A percentile compares a stretch with the other conserved stretches of the same genome.
Evolutionary conservation across 2,888 invertebrate genomes (phyloP).

Genomic region (Drosophila affinis): DNA sequence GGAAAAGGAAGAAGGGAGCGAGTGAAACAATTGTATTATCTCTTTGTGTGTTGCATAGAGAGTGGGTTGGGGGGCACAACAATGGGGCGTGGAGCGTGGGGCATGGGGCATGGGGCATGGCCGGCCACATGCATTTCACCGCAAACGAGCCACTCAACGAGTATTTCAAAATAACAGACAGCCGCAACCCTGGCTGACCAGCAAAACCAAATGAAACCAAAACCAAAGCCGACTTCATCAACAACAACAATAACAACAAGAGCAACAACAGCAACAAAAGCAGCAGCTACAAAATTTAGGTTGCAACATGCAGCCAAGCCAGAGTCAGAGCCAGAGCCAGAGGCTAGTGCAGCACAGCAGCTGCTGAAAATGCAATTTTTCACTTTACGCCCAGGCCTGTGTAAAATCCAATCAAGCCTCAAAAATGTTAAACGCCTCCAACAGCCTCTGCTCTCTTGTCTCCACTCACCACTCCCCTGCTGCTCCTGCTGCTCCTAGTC

Average conservation of each 20-base stretch:
- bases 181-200: constrained; percentile 60
- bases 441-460: constrained; percentile 6
- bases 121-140: constrained; percentile 71
- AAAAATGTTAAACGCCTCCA: constrained; percentile 77
- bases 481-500: not conserved
- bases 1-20: not conserved
- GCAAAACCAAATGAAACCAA: constrained; percentile 65
- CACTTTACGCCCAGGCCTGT: constrained; percentile 57
- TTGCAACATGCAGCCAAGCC: constrained; percentile 42
- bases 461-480: not conserved
- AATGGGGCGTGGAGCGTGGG: not conserved
- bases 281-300: constrained; percentile 50
- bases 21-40: constrained; percentile 22
- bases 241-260: constrained; percentile 64
- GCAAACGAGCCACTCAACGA: constrained; percentile 78
- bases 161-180: constrained; percentile 78
- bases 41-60: constrained; percentile 18
- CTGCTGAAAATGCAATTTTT: constrained; percentile 79
- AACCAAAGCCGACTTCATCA: constrained; percentile 78
- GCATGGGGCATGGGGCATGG: constrained; percentile 20
- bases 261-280: constrained; percentile 35
- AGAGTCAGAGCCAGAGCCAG: constrained; percentile 7
- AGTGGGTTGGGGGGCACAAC: not conserved
- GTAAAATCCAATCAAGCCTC: constrained; percentile 80
- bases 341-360: constrained; percentile 51